A percentile compares a stretch with the other conserved stretches of the same genome.
Conservation (phyloP, 1,140 invertebrate species). For the Bombus polaris region DNA sequence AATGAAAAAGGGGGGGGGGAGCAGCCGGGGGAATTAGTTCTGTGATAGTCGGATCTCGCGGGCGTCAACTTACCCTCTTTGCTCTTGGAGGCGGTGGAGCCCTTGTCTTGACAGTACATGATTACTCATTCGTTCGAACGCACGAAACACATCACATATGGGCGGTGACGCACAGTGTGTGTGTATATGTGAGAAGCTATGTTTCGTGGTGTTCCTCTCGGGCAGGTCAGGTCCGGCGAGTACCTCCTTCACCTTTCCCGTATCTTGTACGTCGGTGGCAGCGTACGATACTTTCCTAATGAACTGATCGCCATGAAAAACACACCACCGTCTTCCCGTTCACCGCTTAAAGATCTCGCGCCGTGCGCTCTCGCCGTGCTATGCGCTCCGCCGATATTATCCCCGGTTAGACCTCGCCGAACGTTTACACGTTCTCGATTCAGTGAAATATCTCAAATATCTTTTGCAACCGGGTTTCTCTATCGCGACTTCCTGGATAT, state of each 20-base stretch:
- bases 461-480: slow-evolving; percentile 7
- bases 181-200: slow-evolving; percentile 39
- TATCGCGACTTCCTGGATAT: slow-evolving; percentile 40
- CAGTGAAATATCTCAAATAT: neutral
- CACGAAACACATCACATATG: slow-evolving; percentile 75
- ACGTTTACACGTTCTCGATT: neutral
- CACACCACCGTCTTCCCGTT: slow-evolving; percentile 6
- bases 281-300: slow-evolving; percentile 31
- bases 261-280: slow-evolving; percentile 28
- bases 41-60: slow-evolving; percentile 31
- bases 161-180: slow-evolving; percentile 76
- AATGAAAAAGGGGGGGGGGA: neutral
- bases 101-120: slow-evolving; percentile 79
- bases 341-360: slow-evolving; percentile 17
- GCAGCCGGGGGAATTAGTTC: slow-evolving; percentile 8
- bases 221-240: slow-evolving; percentile 55
- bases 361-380: slow-evolving; percentile 8
- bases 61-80: slow-evolving; percentile 74
- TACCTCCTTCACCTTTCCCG: slow-evolving; percentile 55
- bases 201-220: slow-evolving; percentile 41
- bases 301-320: slow-evolving; percentile 55
- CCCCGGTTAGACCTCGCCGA: slow-evolving; percentile 23
- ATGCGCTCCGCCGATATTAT: slow-evolving; percentile 32
- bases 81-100: slow-evolving; percentile 72
- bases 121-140: slow-evolving; percentile 74